A percentile compares a stretch with the other conserved stretches of the same genome.
Evolutionary conservation across 2,888 invertebrate species (phyloP).

Genomic region (Mythimna albipuncta): DNA sequence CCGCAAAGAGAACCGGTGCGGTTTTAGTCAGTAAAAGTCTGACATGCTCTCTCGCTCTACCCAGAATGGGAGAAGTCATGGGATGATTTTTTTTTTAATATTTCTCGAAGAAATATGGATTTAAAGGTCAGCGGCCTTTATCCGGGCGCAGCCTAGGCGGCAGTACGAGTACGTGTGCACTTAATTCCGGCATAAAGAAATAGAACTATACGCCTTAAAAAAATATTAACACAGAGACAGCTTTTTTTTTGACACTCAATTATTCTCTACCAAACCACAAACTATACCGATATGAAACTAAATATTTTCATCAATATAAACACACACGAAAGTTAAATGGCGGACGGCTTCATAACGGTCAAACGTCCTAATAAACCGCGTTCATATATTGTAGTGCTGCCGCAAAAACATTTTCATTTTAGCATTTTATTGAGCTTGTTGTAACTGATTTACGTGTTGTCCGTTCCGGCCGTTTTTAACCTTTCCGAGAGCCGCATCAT

Average conservation of each 20-base stretch:
- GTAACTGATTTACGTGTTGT: conserved; percentile 81
- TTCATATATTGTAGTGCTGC: conserved; percentile 69
- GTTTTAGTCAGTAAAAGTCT: no score
- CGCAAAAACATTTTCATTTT: conserved; percentile 76
- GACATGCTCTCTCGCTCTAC: no score
- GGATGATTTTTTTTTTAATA: no score
- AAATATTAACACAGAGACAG: conserved; percentile 6
- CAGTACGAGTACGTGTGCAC: no score
- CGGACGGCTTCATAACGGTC: conserved; percentile 61
- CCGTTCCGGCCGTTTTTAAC: conserved; percentile 85
- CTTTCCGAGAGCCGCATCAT: conserved; percentile 87
- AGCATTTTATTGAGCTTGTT: conserved; percentile 78
- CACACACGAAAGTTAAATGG: conserved; percentile 56
- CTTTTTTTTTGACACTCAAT: conserved; percentile 27
- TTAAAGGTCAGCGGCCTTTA: no score
- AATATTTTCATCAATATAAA: conserved; percentile 55
- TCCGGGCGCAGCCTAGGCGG: no score
- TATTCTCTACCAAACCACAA: conserved; percentile 17
- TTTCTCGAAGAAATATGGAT: no score
- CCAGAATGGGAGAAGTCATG: no score
- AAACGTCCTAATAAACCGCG: conserved; percentile 67
- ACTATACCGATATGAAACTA: conserved; percentile 35
- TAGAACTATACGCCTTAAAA: no score
- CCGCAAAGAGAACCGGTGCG: no score
- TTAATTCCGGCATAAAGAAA: no score